Base-by-base conservation (phyloP, 2,797 vertebrate species). In the Micrastur ruficollis region DNA sequence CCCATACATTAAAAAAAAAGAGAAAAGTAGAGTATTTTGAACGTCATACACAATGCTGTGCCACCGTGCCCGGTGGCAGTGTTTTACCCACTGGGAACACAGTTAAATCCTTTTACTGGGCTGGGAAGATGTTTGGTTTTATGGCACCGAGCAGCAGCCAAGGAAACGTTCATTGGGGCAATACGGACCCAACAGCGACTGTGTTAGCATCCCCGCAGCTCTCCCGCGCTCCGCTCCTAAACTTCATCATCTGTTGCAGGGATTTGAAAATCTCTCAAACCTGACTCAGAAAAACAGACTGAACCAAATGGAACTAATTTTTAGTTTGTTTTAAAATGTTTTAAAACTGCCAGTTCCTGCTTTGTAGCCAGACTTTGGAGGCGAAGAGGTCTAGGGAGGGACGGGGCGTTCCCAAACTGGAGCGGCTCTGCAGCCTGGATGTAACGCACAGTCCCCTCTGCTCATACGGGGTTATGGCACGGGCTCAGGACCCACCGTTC, bases 51-150 rank as follows among this genome's bases (percentile, higher is more conserved):
- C 14, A 20, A 2, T 2, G 2, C 65, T 14, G 10, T 36, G 49
- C 56, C 47, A 65, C 95, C 84, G 59, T 85, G 93, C 83, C 89
- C 44, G 5, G 85, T 80, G 91, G 79, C 96, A 89, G 36, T 10
- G 66, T 12, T 91, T 96, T 72, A 59, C 87, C 96, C 65, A 19
- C 42, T 55, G 95, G 94, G 97, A 96, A 66, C 92, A 71, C 93
- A 92, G 89, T 49, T 40, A 73, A 71, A 32, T 47, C 55, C 58
- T 86, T 85, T n/a, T 34, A 9, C 91, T 38, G 89, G 94, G 65
- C 90, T 81, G 86, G 86, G 91, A 49, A 74, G 88, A 58, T 8
- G 53, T 95, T 95, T 62, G 86, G 89, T 92, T 96, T 95, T 63
- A 55, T 40, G 78, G 72, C 87, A 78, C 75, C 27, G 63, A 89